phyloP scores from a whole-genome alignment of 2,113 vertebrate species.

The Rhea pennata region DNA sequence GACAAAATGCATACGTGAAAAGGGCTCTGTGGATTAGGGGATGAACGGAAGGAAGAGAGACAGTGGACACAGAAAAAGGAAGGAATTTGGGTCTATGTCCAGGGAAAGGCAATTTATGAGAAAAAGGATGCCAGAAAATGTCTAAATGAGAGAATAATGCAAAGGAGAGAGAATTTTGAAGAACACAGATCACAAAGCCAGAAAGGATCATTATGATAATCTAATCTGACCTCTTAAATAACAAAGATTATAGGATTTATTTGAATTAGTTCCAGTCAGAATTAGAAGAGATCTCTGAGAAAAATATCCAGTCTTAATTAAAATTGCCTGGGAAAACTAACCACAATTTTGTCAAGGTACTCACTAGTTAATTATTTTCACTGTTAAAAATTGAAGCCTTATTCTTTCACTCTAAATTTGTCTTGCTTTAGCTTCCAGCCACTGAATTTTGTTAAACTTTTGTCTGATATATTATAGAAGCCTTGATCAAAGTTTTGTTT shows the following conservation, averaged over 20 bases:
- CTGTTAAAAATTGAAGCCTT: not conserved
- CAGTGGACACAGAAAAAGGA: not conserved
- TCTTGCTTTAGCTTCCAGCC: conserved; percentile 4
- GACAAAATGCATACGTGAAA: not conserved
- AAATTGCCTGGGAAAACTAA: not conserved
- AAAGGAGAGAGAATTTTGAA: not conserved
- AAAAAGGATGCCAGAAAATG: not conserved
- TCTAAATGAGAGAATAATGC: not conserved
- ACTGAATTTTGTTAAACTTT: conserved; percentile 35
- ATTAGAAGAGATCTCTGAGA: not conserved
- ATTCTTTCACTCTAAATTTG: conserved; percentile 27
- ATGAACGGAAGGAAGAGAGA: not conserved
- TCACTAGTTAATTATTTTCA: not conserved
- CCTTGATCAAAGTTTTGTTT: conserved; percentile 56
- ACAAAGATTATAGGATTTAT: not conserved
- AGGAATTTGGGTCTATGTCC: not conserved
- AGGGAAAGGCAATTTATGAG: not conserved
- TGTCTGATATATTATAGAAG: not conserved
- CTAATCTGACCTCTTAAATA: not conserved
- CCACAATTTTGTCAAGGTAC: not conserved
- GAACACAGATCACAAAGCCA: not conserved
- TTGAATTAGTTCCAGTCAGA: not conserved
- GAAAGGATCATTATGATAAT: not conserved
- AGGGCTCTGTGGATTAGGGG: not conserved
- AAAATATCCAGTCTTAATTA: not conserved